phyloP scores from a whole-genome alignment of 2,113 vertebrate species.

The Chaenogobius annularis region DNA sequence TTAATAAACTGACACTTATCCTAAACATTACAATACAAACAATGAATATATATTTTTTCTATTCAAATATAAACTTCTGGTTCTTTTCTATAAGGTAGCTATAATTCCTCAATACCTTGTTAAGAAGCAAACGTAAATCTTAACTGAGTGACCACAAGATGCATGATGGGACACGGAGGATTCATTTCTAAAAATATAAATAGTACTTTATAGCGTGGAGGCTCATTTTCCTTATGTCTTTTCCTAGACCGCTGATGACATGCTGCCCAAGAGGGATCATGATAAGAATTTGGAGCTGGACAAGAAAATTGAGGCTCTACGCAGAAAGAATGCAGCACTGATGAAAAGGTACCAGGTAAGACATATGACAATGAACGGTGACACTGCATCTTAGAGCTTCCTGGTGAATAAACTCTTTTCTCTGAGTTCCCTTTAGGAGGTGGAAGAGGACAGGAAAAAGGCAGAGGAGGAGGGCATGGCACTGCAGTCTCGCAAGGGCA shows the following conservation, averaged over 20 bases:
- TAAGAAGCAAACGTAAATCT: background rate
- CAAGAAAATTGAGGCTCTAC: slow-evolving; percentile 89
- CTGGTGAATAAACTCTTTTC: slow-evolving; percentile 20
- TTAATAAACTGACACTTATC: too few species aligned
- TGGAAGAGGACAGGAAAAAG: slow-evolving; percentile 92
- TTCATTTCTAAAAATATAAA: slow-evolving; percentile 1
- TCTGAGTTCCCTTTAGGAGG: slow-evolving; percentile 81
- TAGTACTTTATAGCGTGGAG: background rate
- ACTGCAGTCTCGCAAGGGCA: slow-evolving; percentile 80
- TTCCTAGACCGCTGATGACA: slow-evolving; percentile 76
- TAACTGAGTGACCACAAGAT: background rate
- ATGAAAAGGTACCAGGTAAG: slow-evolving; percentile 92
- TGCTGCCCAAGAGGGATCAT: slow-evolving; percentile 82
- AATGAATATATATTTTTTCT: too few species aligned
- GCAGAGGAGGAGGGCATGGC: slow-evolving; percentile 91
- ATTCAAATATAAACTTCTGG: too few species aligned
- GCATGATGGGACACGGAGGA: background rate
- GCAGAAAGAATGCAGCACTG: slow-evolving; percentile 92
- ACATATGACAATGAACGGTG: background rate
- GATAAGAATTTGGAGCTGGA: slow-evolving; percentile 91
- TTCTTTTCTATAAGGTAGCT: background rate
- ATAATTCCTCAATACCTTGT: background rate
- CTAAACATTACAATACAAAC: background rate
- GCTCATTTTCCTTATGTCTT: slow-evolving; percentile 11
- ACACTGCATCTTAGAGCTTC: background rate